Percentiles rank a stretch among this genome's conserved stretches.
Conservation (phyloP, 2,113 vertebrate genomes). For the Cyanistes caeruleus region DNA sequence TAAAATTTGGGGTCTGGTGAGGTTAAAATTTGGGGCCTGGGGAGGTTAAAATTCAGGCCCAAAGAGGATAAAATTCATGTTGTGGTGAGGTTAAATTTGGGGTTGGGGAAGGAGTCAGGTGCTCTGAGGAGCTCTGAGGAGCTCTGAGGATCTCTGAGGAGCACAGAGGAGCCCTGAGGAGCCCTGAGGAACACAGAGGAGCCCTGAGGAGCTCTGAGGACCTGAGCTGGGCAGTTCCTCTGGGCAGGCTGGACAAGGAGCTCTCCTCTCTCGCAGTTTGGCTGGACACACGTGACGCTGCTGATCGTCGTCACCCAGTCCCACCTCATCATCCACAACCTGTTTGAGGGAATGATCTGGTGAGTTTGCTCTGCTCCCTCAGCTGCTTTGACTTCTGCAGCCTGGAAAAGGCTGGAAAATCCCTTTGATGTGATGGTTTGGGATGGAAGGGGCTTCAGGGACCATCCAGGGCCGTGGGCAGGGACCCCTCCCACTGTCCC, state of each 20-base stretch:
- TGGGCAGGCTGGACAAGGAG: not conserved
- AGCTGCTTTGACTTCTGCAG: not conserved
- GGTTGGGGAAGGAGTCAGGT: not conserved
- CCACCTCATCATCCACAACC: constrained; percentile 97
- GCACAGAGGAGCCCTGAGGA: too few relatives aligned
- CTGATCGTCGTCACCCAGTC: constrained; percentile 98
- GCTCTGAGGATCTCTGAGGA: too few relatives aligned
- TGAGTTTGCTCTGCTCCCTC: constrained; percentile 53
- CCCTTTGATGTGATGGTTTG: not conserved
- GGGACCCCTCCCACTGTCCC: not conserved
- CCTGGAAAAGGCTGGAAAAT: too few relatives aligned
- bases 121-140: too few relatives aligned
- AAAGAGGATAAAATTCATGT: not conserved
- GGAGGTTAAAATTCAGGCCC: constrained; percentile 56
- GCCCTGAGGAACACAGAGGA: too few relatives aligned
- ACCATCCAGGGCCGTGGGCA: not conserved
- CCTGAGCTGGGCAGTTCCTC: not conserved
- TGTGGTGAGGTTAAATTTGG: not conserved
- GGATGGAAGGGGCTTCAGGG: not conserved
- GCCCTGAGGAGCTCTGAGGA: not conserved
- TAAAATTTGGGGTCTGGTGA: not conserved
- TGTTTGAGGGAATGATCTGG: constrained; percentile 99
- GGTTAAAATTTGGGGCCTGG: constrained; percentile 66
- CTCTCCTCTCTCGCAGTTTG: constrained; percentile 83
- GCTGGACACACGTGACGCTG: constrained; percentile 97